Base-by-base conservation (phyloP, 2,888 invertebrate species). In the Podotricha telesiphe region DNA sequence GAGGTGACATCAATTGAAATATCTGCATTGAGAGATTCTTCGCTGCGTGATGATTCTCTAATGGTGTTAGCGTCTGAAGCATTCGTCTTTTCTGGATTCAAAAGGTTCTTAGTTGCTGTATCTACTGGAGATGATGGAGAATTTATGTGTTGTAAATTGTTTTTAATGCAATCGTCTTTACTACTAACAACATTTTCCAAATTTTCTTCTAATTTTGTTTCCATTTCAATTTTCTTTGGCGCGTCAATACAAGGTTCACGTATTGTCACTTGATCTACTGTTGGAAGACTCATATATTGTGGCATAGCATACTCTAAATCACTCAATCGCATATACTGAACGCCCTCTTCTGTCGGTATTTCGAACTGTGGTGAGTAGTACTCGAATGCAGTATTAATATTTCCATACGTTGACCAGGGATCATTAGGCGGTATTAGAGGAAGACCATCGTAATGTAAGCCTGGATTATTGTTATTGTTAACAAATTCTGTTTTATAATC, bases 221-320 rank as follows among this genome's bases (percentile, higher is more conserved):
- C 65, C 53, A 80, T 77, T 51, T 76, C 72, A 71, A 79, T 77
- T 68, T 79, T 81, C 76, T 85, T 82, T 72, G 81, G 58, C 75
- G 82, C 82, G 34, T 82, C 79, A 78, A 84, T 19, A 22, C 67
- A 65, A 51, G 65, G 51, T 53, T 65, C 62, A 45, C 51, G 66
- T 68, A 56, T 59, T 62, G 64, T 58, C 51, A 58, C 67, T 63
- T 63, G 79, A 79, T 91, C 88, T 68, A 85, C 79, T 53, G 83
- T 77, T 22, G 91, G 92, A 77, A 93, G 85, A 77, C 82, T 88
- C 86, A 91, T 88, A 72, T 89, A 93, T 74, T 90, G 89, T 70
- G 93, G 90, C 80, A 88, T 85, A 71, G 85, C 86, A 78, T 86
- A 93, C 79, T 87, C 93, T 82, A 94, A 84, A 78, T 91, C 92